Evolutionary conservation across 1,140 invertebrate genomes (phyloP), one percentile per base, ranked within the genome.

Genomic region (Nylanderia fulva): DNA sequence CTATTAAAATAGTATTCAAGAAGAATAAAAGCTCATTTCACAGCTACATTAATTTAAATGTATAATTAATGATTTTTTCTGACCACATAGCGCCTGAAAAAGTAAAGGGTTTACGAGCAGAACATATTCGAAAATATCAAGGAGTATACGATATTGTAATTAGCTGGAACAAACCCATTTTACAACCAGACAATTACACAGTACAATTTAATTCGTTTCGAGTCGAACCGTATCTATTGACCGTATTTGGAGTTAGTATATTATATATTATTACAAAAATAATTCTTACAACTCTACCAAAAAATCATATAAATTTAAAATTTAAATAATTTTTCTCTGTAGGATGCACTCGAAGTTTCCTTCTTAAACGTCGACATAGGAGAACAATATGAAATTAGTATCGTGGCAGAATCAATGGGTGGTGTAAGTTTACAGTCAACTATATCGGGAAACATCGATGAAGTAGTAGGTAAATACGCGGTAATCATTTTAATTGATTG

Each of bases 111-210:
- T 36, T 93, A 6, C 82, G 83, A 15, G 74, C 84, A 0, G 15
- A 21, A 11, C 21, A 72, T 8, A 58, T 52, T 18, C 48, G 58
- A 8, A 54, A 83, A 6, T 54, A 76, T 13, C 61, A 56, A 56
- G 74, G 72, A 36, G 45, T 79, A 18, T 92, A 90, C 74, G 89
- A 94, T 39, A 77, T 95, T 15, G 66, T 76, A 7, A 36, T 95
- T 0, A 82, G 6, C 5, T 95, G 95, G 95, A 60, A 91, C 4
- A 64, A 90, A 82, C 92, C 95, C 11, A 24, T 82, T 39, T 85
- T 91, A 4, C 21, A 90, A 54, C 95, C 95, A 0, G 92, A 95
- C 79, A 93, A 92, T 87, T 95, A 95, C 72, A 91, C 83, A 0
- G 56, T 93, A n/a, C 75, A 90, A 74, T 83, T 94, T 33, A n/a